These are phyloP conservation scores for Sitobion miscanthi DNA, from an alignment of 1,140 invertebrate genomes.

Conservation along the genomic window DNA sequence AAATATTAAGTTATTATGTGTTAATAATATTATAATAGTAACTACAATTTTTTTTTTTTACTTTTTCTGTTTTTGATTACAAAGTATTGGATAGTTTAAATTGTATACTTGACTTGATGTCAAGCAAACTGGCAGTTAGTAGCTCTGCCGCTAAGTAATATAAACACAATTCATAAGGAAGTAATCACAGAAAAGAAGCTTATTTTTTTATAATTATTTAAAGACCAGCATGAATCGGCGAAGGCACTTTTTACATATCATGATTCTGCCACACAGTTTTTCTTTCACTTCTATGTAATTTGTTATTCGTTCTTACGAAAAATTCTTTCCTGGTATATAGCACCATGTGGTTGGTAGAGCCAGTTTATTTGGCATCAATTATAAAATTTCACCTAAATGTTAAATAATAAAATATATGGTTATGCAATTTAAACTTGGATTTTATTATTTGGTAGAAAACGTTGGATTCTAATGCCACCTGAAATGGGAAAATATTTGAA, in stretches of 20 bases:
- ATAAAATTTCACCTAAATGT: neutral
- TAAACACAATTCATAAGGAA: neutral
- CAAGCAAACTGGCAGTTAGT: neutral
- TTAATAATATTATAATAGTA: neutral
- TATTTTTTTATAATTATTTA: neutral
- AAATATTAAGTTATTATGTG: neutral
- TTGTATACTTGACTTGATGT: neutral
- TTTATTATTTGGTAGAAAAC: constrained; percentile 73
- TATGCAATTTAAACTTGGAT: neutral
- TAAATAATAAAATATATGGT: neutral
- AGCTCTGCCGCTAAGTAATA: neutral
- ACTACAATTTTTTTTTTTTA: neutral
- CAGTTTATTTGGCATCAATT: neutral
- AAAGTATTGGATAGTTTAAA: too few relatives aligned
- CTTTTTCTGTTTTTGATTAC: too few relatives aligned
- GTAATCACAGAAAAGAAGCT: too few relatives aligned
- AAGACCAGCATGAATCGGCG: neutral
- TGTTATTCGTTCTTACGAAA: neutral
- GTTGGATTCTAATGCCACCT: constrained; percentile 92
- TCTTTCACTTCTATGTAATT: neutral
- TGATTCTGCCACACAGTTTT: neutral
- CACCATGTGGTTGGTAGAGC: neutral
- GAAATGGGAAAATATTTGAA: constrained; percentile 71
- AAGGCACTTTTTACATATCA: neutral
- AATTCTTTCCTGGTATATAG: neutral